Evolutionary conservation across 2,113 vertebrate species (phyloP), one percentile per base, ranked within the genome.

Genomic region (Colaptes auratus): DNA sequence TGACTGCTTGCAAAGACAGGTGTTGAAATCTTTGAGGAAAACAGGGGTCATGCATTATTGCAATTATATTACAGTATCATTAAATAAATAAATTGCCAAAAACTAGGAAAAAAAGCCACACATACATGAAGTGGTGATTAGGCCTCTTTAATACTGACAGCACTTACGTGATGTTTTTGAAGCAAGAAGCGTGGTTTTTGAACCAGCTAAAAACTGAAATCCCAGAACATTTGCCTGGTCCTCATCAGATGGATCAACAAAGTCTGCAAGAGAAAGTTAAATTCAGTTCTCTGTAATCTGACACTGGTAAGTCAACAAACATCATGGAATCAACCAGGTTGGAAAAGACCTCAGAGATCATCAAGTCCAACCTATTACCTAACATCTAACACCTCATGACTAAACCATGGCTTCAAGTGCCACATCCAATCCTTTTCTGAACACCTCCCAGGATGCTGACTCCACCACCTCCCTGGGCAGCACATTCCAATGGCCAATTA

Each of bases 81-180:
- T 50, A 88, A 82, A 33, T n/a, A 74, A 73, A 88, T 60, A 55
- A 10, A 36, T 8, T 19, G 5, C 12, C 83, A 86, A 86, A 90
- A 64, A 25, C 24, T 33, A 64, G 8, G n/a, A n/a, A 48, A 59
- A 10, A 74, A 80, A 82, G 78, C 12, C 4, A 11, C 9, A 48
- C 7, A 27, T 10, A 20, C 3, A 71, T 15, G 66, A 73, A 63
- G 2, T 36, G 21, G 80, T 21, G 16, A 91, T 39, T 13, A 79
- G 30, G 18, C 12, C 39, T 69, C 9, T 82, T 64, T 24, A 70
- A 77, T 23, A 70, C 21, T 36, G 60, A 74, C 6, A 83, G 82
- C 82, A 98, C 99, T 99, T 97, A 99, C 99, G 99, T 93, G 99
- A 99, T 35, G 99, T 99, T 98, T 98, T 99, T 52, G 99, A 99